Evolutionary conservation across 2,797 vertebrate genomes (phyloP), one percentile per base, ranked within the genome.

Genomic region (Atherinosoma microstoma): DNA sequence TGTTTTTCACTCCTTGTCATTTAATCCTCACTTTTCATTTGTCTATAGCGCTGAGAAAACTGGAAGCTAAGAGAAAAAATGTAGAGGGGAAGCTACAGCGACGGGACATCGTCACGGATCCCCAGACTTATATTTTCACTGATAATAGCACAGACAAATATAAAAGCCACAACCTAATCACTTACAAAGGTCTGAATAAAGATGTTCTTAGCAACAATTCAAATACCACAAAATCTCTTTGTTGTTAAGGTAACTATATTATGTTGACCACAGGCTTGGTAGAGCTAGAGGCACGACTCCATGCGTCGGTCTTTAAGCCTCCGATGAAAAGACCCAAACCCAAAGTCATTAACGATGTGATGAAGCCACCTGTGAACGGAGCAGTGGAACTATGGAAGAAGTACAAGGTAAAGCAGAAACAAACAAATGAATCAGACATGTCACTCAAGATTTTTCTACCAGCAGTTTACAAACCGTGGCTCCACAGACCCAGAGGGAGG

Each of bases 11-110:
- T 63, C 11, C 16, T 22, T 24, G 16, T 29, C 5, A 56, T 58
- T 7, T 20, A 0, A 51, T 1, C 49, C 15, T 68, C 10, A 2
- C 67, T 29, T 73, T 64, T 51, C 10, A 24, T 51, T 63, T 82
- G n/a, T 72, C 38, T 67, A 3, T 42, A 99, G 98, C 90, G 20
- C 85, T 97, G 73, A 95, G 96, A 83, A 98, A 96, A 81, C 78
- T 99, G 70, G 83, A 91, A 60, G 84, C 77, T 27, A 94, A 93
- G 73, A 85, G 92, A 20, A 94, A 86, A 76, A 95, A 95, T 62
- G 68, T 95, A 38, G 93, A 95, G 78, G 93, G 90, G 68, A 96
- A 94, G 75, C 63, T 94, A 58, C 78, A 95, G 59, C 94, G 80
- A 61, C 84, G 84, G 58, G 91, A 95, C 73, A 87, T 95, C 68